phyloP scores from a whole-genome alignment of 2,888 invertebrate genomes.

The Villa cingulata region DNA sequence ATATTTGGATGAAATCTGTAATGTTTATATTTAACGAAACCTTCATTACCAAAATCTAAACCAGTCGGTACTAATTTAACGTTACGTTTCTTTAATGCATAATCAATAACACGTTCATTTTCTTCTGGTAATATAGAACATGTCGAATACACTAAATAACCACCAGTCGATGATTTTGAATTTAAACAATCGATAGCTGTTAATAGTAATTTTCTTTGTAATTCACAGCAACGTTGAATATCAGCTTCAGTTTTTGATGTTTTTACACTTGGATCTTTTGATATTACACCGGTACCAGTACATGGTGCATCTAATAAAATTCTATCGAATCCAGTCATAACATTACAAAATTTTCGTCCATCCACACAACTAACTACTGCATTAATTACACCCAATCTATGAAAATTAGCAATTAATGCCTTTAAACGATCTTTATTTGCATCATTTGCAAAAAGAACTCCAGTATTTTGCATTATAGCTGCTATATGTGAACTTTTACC shows the following conservation, averaged over 20 bases:
- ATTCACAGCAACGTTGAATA: constrained; percentile 77
- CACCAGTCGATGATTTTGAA: constrained; percentile 82
- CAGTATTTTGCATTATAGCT: constrained; percentile 96
- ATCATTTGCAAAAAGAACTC: constrained; percentile 92
- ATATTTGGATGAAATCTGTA: constrained; percentile 81
- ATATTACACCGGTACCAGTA: constrained; percentile 93
- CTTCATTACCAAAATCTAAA: constrained; percentile 89
- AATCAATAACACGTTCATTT: constrained; percentile 95
- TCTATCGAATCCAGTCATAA: constrained; percentile 87
- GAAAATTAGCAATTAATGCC: constrained; percentile 91
- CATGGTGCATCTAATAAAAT: constrained; percentile 96
- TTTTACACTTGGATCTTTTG: constrained; percentile 96
- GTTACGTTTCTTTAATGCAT: constrained; percentile 80
- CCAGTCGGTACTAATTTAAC: constrained; percentile 90
- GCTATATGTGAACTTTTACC: constrained; percentile 98
- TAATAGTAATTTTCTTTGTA: constrained; percentile 83
- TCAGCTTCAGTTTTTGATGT: constrained; percentile 79
- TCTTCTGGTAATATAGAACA: constrained; percentile 97
- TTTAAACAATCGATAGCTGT: constrained; percentile 95
- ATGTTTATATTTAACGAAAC: constrained; percentile 78
- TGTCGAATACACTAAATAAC: constrained; percentile 95
- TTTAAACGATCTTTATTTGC: constrained; percentile 77
- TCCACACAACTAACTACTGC: constrained; percentile 80
- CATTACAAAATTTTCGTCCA: constrained; percentile 70
- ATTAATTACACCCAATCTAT: constrained; percentile 90